Percentiles rank a stretch among this genome's conserved stretches.
Evolutionary conservation across 2,113 vertebrate species (phyloP).

Genomic region (Gallinago paraguaiae): DNA sequence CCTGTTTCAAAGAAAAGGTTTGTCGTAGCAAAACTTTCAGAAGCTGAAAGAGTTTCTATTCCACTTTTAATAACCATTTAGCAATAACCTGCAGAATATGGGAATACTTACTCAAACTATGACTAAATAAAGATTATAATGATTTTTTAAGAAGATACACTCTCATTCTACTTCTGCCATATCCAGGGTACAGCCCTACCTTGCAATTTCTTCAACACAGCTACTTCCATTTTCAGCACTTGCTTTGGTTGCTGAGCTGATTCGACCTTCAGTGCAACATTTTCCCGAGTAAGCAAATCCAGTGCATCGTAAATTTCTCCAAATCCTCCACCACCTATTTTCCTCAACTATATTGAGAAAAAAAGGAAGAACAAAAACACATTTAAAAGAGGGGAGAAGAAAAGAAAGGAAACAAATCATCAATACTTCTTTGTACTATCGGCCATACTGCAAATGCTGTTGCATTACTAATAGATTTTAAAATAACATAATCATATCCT

Average conservation of each 20-base stretch:
- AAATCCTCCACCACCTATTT: constrained; percentile 97
- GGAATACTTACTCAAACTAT: not conserved
- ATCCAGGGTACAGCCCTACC: constrained; percentile 76
- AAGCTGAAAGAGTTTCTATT: not conserved
- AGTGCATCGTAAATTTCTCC: constrained; percentile 98
- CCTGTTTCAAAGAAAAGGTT: not conserved
- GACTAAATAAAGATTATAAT: not conserved
- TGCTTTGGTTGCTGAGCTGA: constrained; percentile 99
- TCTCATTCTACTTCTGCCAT: not conserved
- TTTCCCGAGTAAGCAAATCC: constrained; percentile 91
- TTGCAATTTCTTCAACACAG: constrained; percentile 97
- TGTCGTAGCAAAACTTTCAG: not conserved
- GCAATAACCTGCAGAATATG: not conserved
- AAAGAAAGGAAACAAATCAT: constrained; percentile 19
- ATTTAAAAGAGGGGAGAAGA: not conserved
- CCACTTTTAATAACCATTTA: not conserved
- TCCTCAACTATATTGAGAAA: constrained; percentile 83
- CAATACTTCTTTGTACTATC: not conserved
- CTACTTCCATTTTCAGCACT: constrained; percentile 99
- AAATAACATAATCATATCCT: not conserved
- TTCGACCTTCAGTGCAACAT: constrained; percentile 96
- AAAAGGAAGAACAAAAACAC: not conserved
- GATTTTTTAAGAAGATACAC: not conserved
- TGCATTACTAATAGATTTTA: not conserved
- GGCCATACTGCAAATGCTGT: not conserved